Base-by-base conservation (phyloP, 1,140 invertebrate species). In the Onthophagus taurus region DNA sequence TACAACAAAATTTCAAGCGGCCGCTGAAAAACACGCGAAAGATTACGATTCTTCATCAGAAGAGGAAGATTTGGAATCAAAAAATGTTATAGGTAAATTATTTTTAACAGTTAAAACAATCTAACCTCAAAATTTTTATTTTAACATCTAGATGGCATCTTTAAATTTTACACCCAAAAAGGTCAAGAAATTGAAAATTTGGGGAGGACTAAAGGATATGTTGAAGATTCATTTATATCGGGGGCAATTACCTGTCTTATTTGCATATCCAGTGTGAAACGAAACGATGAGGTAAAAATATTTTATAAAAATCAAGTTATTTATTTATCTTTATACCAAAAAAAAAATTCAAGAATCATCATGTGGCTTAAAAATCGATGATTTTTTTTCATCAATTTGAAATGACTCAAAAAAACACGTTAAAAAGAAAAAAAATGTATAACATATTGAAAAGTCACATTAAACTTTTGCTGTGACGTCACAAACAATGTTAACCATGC, bases 231-330 rank as follows among this genome's bases (percentile, higher is more conserved):
- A 0, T 75, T 89, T 49, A 77, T 81, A 58, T 80, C 82, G 30
- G 83, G 85, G 3, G 75, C 85, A 20, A 79, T 81, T 2, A 83
- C 86, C 24, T 96, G 92, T 63, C 72, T 96, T 3, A 87, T 97
- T 57, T 97, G 92, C 55, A 94, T 96, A 64, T 87, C 82, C 34
- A 80, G 83, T 49, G 78, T 96, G 0, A 90, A 87, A 61, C 77
- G 84, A 54, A 72, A 67, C 41, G 84, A 95, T 58, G 62, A 82
- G 14, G 85, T 90, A 65, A 23, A 52, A 12, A 11, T 18, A 7
- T 21, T 18, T 31, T 30, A 8, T 7, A 16, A n/a, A 34, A 34
- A 8, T 34, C 13, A 8, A 26, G n/a, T 26, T 6, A 7, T 26
- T 26, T 26, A 26, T 26, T n/a, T 26, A 18, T 7, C 4, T 36